Evolutionary conservation across 2,113 vertebrate species (phyloP).

Genomic region (Heterochromis multidens): DNA sequence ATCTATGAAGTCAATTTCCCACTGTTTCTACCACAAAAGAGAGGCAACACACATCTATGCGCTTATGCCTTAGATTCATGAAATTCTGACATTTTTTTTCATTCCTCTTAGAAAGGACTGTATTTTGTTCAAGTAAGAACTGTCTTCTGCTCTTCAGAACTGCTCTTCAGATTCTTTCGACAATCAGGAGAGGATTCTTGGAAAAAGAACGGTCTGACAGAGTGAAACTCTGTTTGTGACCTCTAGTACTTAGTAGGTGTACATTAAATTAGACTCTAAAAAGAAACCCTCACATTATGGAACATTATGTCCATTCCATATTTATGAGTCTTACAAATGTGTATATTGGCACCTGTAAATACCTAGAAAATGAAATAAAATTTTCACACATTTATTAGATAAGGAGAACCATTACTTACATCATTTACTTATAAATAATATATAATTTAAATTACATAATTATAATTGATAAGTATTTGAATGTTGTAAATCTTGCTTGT

Average conservation of each 20-base stretch:
- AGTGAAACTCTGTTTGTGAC: not conserved
- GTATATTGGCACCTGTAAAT: too few relatives aligned
- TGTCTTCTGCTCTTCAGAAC: too few relatives aligned
- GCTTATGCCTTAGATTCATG: not conserved
- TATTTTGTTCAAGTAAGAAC: not conserved
- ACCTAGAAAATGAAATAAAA: not conserved
- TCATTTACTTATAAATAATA: not conserved
- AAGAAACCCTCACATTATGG: not conserved
- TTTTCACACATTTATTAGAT: not conserved
- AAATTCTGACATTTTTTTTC: not conserved
- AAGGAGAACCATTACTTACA: not conserved
- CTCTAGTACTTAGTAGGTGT: not conserved
- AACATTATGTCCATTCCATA: not conserved
- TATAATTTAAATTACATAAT: not conserved
- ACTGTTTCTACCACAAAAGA: slow-evolving; percentile 30
- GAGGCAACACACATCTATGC: not conserved
- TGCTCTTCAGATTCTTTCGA: not conserved
- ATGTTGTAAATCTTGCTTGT: not conserved
- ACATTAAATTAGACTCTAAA: not conserved
- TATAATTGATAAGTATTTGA: not conserved
- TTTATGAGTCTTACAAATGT: too few relatives aligned
- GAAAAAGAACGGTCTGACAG: not conserved
- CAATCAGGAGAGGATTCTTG: not conserved
- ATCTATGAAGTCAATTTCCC: slow-evolving; percentile 26
- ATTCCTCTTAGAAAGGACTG: not conserved